Base-by-base conservation (phyloP, 2,888 invertebrate genomes). In the Augochlorella aurata region DNA sequence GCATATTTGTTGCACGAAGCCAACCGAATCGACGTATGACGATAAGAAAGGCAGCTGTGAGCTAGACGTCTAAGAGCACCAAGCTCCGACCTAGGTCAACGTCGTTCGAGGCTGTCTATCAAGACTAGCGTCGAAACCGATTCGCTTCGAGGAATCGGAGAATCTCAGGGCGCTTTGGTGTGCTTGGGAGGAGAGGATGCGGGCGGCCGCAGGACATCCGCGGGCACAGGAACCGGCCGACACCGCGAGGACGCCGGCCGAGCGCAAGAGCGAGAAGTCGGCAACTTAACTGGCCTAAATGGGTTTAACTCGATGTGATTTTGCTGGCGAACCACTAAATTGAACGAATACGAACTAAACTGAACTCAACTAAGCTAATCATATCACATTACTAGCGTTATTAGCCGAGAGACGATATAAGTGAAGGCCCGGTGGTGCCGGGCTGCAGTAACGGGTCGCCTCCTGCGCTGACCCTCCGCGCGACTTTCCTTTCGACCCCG, bases 321-420 rank as follows among this genome's bases (percentile, higher is more conserved):
- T 93, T 93, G 92, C 92, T 91, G 92, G 91, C 92, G 92, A 93
- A 93, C 92, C 92, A 92, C 92, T 93, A 92, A 93, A 93, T 93
- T 93, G 93, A 93, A 93, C 92, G 92, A 93, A 93, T 93, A 93
- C 91, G 93, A 93, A 93, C 93, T 93, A 93, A 93, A 93, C 93
- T 93, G 93, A 93, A 92, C 93, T 93, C 93, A 93, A 93, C 93
- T 93, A 92, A 93, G 92, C 93, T 93, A 93, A 93, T 93, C 93
- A 92, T 93, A 93, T 93, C 93, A 93, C 93, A 93, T 93, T 93
- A 93, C 93, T 92, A 91, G 92, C 91, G 92, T 93, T 93, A 93
- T 93, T 93, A 93, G 93, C 91, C 92, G 92, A 91, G 92, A 91
- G 92, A 93, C 92, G 92, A 93, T 93, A 93, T 93, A 93, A 93